These are phyloP conservation scores for Bombus waltoni DNA, from an alignment of 1,140 invertebrate species.

Conservation along the genomic window DNA sequence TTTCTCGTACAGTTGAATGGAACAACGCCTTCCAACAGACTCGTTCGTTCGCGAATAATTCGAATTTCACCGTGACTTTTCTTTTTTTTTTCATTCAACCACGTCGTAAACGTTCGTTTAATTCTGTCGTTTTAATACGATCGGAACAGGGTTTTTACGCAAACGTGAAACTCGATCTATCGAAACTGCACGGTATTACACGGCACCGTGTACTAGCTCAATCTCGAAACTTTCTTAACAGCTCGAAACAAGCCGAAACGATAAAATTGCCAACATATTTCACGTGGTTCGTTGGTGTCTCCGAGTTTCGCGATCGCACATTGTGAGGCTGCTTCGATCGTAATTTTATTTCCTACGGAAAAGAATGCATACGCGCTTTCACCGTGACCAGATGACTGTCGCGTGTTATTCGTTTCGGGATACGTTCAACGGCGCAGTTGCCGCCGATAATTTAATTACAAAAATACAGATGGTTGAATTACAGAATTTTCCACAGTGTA, in stretches of 20 bases:
- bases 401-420: background rate
- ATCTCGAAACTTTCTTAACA: conserved; percentile 7
- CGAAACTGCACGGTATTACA: background rate
- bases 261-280: conserved; percentile 21
- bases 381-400: background rate
- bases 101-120: conserved; percentile 2
- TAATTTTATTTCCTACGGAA: background rate
- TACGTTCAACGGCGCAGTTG: background rate
- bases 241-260: background rate
- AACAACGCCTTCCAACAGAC: background rate
- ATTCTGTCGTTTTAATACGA: background rate
- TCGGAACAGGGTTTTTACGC: background rate
- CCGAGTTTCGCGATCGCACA: background rate
- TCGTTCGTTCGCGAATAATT: background rate
- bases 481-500: background rate
- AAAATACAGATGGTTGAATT: no score
- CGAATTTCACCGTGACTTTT: background rate
- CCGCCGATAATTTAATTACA: background rate
- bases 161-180: conserved; percentile 29
- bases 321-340: conserved; percentile 7
- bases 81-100: no score
- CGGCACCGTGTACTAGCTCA: background rate
- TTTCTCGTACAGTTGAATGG: background rate
- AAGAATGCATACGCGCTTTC: conserved; percentile 43
- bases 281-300: background rate